Percentiles rank a stretch among this genome's conserved stretches.
These are phyloP conservation scores for Elgonia sp. DNA, from an alignment of 2,888 invertebrate species.

Conservation along the genomic window DNA sequence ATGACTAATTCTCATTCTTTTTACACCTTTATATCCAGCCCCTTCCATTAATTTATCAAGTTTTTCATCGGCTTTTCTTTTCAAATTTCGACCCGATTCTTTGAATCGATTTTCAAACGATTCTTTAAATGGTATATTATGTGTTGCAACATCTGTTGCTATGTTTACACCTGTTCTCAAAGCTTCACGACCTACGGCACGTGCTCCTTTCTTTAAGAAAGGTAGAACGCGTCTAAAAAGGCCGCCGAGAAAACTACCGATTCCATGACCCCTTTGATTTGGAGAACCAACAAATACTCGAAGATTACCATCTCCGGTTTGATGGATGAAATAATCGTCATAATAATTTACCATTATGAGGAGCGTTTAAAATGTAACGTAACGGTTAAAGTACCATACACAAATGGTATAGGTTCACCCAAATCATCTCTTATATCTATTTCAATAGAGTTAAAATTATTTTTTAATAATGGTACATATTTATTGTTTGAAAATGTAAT, in stretches of 20 bases:
- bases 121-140: conserved; percentile 13
- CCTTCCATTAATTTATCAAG: conserved; percentile 1
- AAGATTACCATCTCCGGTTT: conserved; percentile 2
- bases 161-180: conserved; percentile 23
- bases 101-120: not conserved
- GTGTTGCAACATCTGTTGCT: not conserved
- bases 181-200: not conserved
- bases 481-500: too few species aligned
- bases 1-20: not conserved
- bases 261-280: conserved; percentile 33
- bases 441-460: conserved; percentile 48
- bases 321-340: conserved; percentile 20
- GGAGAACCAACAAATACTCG: conserved; percentile 18
- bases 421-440: conserved; percentile 65
- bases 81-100: conserved; percentile 3
- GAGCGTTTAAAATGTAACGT: too few species aligned
- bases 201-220: conserved; percentile 3
- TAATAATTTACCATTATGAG: conserved; percentile 8
- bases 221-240: conserved; percentile 32
- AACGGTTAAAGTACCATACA: conserved; percentile 44
- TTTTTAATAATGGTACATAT: conserved; percentile 57
- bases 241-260: conserved; percentile 38
- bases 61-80: conserved; percentile 26
- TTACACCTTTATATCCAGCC: not conserved
- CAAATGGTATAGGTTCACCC: conserved; percentile 65